Evolutionary conservation across 2,113 vertebrate species (phyloP).

Genomic region (Raja brachyura): DNA sequence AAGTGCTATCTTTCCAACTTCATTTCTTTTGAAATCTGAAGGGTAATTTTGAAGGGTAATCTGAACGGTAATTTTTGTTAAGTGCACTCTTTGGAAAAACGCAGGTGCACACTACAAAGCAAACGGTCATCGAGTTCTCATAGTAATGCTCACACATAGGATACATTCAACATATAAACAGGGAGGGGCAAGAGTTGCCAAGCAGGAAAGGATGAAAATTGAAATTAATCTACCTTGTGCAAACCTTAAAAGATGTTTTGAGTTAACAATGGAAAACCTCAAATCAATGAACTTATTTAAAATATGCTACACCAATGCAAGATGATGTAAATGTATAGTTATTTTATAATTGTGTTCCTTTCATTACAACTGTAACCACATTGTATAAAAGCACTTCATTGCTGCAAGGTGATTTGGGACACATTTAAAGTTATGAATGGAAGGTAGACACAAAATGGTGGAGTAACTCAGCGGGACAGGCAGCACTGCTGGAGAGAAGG

Average conservation of each 20-base stretch:
- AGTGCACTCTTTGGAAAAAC: too few relatives aligned
- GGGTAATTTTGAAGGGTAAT: background rate
- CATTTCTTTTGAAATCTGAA: background rate
- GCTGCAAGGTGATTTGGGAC: background rate
- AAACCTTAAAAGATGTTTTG: background rate
- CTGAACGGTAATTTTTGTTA: background rate
- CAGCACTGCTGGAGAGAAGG: too few relatives aligned
- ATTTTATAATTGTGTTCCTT: background rate
- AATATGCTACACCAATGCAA: background rate
- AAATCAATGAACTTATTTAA: background rate
- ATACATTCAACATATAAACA: background rate
- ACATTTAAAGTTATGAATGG: background rate
- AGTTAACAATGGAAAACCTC: background rate
- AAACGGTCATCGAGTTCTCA: too few relatives aligned
- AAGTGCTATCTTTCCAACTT: background rate
- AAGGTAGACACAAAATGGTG: too few relatives aligned
- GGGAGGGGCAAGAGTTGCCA: background rate
- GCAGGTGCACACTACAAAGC: too few relatives aligned
- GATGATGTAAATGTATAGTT: background rate
- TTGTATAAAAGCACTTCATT: background rate
- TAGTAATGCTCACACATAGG: too few relatives aligned
- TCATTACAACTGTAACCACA: background rate
- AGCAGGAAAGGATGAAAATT: background rate
- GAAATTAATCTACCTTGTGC: background rate
- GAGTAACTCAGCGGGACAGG: too few relatives aligned